A percentile compares a stretch with the other conserved stretches of the same genome.
phyloP scores from a whole-genome alignment of 2,113 vertebrate species.

The Passer domesticus region DNA sequence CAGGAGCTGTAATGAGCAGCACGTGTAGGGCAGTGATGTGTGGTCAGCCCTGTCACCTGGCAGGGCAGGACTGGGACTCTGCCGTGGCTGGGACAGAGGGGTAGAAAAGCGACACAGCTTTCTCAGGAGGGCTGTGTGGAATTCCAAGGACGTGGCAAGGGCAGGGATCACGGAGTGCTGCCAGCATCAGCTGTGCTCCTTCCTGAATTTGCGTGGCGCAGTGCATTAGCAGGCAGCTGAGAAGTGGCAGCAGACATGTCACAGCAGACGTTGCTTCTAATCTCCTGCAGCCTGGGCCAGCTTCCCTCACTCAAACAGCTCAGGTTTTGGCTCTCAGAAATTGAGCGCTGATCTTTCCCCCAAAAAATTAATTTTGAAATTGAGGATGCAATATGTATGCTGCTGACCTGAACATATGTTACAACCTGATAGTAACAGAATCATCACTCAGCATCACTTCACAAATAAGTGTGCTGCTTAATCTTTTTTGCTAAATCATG shows the following conservation, averaged over 20 bases:
- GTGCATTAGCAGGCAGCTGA: background rate
- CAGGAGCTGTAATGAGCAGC: background rate
- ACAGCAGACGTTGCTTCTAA: background rate
- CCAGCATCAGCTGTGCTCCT: background rate
- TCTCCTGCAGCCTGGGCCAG: background rate
- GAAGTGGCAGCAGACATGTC: background rate
- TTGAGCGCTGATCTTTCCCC: background rate
- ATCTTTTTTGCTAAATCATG: slow-evolving; percentile 32
- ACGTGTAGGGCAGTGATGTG: background rate
- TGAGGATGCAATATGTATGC: background rate
- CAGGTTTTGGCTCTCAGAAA: slow-evolving; percentile 42
- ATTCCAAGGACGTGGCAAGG: background rate
- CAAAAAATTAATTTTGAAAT: slow-evolving; percentile 39
- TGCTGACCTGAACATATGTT: slow-evolving; percentile 59
- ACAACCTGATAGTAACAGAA: slow-evolving; percentile 49
- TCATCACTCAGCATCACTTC: slow-evolving; percentile 41
- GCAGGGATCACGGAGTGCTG: background rate
- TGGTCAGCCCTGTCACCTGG: background rate
- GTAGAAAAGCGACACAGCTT: background rate
- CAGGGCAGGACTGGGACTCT: background rate
- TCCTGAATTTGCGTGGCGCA: background rate
- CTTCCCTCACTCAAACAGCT: background rate
- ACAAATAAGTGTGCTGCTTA: slow-evolving; percentile 48
- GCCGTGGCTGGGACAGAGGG: rapidly evolving
- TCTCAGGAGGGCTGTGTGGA: background rate